Conservation (phyloP, 2,113 vertebrate species). For the Candoia aspera region DNA sequence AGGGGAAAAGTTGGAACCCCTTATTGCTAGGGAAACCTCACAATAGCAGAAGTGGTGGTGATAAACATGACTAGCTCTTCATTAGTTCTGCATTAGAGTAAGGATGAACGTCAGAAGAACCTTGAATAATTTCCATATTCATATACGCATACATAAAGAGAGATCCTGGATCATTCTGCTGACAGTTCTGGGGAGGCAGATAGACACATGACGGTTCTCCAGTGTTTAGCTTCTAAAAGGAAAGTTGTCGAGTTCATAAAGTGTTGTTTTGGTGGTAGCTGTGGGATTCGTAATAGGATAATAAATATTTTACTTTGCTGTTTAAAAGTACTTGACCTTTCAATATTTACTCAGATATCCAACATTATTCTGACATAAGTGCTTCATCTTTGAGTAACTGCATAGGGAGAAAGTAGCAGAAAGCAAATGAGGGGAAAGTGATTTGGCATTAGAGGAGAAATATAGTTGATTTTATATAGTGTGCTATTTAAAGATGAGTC, state of each 20-base stretch:
- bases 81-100: constrained; percentile 31
- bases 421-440: background rate
- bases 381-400: background rate
- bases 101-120: constrained; percentile 23
- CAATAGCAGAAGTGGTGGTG: constrained; percentile 14
- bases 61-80: background rate
- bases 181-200: background rate
- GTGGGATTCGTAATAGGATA: background rate
- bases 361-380: background rate
- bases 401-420: background rate
- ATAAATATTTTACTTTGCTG: background rate
- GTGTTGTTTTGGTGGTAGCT: background rate
- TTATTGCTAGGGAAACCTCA: constrained; percentile 10
- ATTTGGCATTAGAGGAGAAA: background rate
- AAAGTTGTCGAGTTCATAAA: background rate
- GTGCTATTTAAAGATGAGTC: background rate
- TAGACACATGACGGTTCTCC: background rate
- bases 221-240: background rate
- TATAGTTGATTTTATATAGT: background rate
- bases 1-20: background rate
- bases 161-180: background rate
- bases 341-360: background rate
- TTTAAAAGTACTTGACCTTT: background rate
- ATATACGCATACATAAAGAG: background rate
- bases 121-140: constrained; percentile 34